Evolutionary conservation across 1,140 invertebrate species (phyloP).

Genomic region (Trichonephila clavipes): DNA sequence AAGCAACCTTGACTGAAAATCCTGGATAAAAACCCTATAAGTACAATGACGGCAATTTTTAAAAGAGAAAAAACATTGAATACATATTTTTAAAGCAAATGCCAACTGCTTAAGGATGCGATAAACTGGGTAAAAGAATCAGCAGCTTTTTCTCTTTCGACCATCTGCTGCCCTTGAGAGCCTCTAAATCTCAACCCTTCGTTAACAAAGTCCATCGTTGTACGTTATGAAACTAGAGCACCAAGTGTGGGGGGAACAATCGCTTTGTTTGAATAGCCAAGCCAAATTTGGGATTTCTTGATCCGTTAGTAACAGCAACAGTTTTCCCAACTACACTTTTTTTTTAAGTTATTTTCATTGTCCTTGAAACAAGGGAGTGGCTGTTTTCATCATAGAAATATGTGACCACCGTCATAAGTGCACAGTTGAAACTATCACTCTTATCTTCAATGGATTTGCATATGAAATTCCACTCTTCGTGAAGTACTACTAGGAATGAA

Average conservation of each 20-base stretch:
- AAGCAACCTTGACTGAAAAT: too few relatives aligned
- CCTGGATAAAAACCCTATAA: too few relatives aligned
- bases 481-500: too few relatives aligned
- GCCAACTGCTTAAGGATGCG: neutral
- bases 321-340: neutral
- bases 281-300: conserved; percentile 13
- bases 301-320: neutral
- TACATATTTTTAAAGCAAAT: too few relatives aligned
- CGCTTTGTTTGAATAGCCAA: conserved; percentile 25
- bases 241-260: conserved; percentile 35
- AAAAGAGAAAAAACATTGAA: too few relatives aligned
- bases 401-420: neutral
- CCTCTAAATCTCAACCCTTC: too few relatives aligned
- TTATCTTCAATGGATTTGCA: neutral
- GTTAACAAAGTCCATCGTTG: conserved; percentile 5
- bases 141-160: neutral
- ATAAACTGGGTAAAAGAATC: neutral
- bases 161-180: conserved; percentile 61
- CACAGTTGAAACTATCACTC: neutral
- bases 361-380: conserved; percentile 22
- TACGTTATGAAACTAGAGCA: conserved; percentile 43
- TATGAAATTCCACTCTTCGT: neutral
- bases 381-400: neutral
- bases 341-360: neutral
- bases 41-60: too few relatives aligned